Conservation (phyloP, 2,888 invertebrate genomes). For the Protonemura montana region DNA sequence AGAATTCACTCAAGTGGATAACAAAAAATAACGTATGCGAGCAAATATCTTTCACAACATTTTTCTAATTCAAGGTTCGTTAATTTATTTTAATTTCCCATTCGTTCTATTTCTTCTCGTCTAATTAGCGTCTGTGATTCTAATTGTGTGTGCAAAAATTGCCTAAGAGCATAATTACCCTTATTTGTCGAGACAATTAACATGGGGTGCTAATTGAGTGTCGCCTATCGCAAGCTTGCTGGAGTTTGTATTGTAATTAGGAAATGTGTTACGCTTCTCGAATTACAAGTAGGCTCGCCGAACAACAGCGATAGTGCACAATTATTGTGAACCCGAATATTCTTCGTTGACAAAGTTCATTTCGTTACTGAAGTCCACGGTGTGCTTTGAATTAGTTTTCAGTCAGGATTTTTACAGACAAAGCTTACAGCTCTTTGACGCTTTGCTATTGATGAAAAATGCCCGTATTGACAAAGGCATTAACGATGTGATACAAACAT, state of each 20-base stretch:
- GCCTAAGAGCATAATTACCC: constrained; percentile 36
- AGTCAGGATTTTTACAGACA: too few relatives aligned
- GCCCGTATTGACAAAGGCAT: too few relatives aligned
- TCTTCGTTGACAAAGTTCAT: too few relatives aligned
- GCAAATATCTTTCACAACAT: background rate
- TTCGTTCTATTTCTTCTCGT: constrained; percentile 1
- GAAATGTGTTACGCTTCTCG: background rate
- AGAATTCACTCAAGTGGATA: constrained; percentile 13
- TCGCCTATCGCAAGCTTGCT: background rate
- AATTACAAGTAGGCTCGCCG: background rate
- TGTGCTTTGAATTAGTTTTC: too few relatives aligned
- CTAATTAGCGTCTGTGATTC: constrained; percentile 34
- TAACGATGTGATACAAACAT: too few relatives aligned
- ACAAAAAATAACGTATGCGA: background rate
- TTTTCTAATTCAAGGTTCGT: background rate
- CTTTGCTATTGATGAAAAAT: too few relatives aligned
- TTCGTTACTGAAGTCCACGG: too few relatives aligned
- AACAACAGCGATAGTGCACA: background rate
- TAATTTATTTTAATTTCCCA: background rate
- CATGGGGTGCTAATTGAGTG: constrained; percentile 25
- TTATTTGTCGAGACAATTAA: constrained; percentile 36
- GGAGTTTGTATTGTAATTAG: constrained; percentile 33
- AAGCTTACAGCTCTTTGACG: too few relatives aligned
- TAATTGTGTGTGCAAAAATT: constrained; percentile 10
- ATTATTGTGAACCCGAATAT: background rate